Conservation (phyloP, 2,113 vertebrate genomes). For the Leptocoma aspasia region DNA sequence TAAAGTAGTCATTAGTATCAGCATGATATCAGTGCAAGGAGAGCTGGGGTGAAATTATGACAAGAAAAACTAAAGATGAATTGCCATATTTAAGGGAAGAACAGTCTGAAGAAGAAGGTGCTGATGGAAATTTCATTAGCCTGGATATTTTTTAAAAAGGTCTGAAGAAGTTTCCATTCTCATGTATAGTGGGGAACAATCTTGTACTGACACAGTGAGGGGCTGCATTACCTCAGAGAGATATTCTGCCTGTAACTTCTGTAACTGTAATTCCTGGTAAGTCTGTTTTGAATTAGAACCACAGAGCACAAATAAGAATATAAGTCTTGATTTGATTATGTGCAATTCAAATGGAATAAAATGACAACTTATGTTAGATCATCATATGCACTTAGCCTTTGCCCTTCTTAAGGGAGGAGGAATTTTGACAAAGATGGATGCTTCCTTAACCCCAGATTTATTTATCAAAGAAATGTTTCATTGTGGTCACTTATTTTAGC, state of each 20-base stretch:
- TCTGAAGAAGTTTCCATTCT: neutral
- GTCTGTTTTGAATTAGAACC: slow-evolving; percentile 48
- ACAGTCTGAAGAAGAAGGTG: neutral
- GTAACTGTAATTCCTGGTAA: neutral
- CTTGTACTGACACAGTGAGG: neutral
- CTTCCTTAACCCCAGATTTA: slow-evolving; percentile 9
- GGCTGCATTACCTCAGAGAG: neutral
- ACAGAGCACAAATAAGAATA: neutral
- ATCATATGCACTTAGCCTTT: slow-evolving; percentile 39
- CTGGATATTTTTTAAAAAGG: neutral
- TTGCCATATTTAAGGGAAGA: neutral
- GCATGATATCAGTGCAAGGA: neutral
- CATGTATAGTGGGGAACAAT: neutral
- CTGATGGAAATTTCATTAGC: neutral
- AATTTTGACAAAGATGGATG: slow-evolving; percentile 45
- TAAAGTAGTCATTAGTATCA: neutral
- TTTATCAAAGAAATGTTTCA: slow-evolving; percentile 36
- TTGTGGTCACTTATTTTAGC: neutral
- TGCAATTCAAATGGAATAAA: slow-evolving; percentile 40
- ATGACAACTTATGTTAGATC: slow-evolving; percentile 31
- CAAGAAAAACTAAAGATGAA: neutral
- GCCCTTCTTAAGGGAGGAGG: neutral
- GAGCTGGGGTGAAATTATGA: neutral
- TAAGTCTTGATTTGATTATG: slow-evolving; percentile 41
- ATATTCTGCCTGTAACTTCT: neutral